phyloP scores from a whole-genome alignment of 2,113 vertebrate species.

The Mellivora capensis region DNA sequence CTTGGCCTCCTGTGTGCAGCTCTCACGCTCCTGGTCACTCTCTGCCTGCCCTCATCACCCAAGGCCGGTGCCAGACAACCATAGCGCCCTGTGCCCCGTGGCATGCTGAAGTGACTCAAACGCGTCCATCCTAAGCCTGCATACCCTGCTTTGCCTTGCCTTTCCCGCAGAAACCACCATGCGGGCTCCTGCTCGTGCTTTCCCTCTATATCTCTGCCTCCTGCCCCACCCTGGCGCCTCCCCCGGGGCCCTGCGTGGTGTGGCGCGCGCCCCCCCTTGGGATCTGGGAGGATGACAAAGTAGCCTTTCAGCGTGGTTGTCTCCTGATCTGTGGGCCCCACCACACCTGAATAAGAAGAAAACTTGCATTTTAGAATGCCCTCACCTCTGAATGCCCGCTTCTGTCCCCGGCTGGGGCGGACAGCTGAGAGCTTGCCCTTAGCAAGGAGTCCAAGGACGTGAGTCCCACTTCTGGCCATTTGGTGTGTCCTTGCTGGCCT shows the following conservation, averaged over 20 bases:
- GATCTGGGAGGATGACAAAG: neutral
- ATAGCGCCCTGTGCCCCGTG: neutral
- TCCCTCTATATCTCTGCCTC: neutral
- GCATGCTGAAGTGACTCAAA: neutral
- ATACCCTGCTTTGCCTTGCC: neutral
- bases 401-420: neutral
- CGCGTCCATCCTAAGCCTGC: neutral
- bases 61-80: neutral
- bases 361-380: neutral
- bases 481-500: neutral
- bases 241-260: fast-evolving
- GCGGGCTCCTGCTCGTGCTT: fast-evolving
- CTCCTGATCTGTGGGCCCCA: neutral
- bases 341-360: neutral
- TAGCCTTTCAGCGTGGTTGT: neutral
- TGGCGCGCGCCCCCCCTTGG: neutral
- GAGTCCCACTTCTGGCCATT: neutral
- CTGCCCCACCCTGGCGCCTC: neutral
- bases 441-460: neutral
- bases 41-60: neutral
- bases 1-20: neutral
- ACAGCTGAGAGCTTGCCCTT: neutral
- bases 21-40: neutral
- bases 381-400: fast-evolving
- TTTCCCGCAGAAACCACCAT: neutral